These are phyloP conservation scores for Pristionchus maxplancki DNA, from an alignment of 2,888 invertebrate genomes.

Conservation along the genomic window DNA sequence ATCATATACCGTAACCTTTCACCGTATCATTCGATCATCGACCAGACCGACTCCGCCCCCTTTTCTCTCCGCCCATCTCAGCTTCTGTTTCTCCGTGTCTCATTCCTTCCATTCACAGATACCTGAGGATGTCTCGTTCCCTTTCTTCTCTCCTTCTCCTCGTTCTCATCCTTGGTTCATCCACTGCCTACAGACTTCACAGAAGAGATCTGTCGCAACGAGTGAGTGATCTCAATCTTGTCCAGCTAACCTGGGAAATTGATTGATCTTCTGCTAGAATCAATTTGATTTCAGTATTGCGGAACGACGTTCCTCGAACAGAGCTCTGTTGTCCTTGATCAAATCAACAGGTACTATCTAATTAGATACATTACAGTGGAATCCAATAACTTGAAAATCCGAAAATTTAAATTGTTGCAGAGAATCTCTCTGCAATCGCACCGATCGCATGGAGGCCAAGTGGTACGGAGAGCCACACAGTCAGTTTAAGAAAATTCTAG, in stretches of 20 bases:
- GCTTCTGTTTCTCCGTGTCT: not conserved
- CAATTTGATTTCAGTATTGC: not conserved
- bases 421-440: not conserved
- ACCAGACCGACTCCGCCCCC: not conserved
- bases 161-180: not conserved
- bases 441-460: not conserved
- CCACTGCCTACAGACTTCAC: not conserved
- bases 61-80: not conserved
- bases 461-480: not conserved
- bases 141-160: not conserved
- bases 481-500: too few species aligned
- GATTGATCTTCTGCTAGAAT: not conserved
- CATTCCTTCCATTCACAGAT: not conserved
- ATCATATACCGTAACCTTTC: not conserved
- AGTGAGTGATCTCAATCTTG: not conserved
- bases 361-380: not conserved
- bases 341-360: not conserved
- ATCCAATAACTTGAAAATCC: not conserved
- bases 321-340: not conserved
- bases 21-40: not conserved
- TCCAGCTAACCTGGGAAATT: not conserved
- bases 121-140: not conserved
- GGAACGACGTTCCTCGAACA: not conserved
- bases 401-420: not conserved
- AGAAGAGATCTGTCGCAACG: not conserved